A percentile compares a stretch with the other conserved stretches of the same genome.
These are phyloP conservation scores for Philopotamus ludificatus DNA, from an alignment of 1,140 invertebrate species.

Conservation along the genomic window DNA sequence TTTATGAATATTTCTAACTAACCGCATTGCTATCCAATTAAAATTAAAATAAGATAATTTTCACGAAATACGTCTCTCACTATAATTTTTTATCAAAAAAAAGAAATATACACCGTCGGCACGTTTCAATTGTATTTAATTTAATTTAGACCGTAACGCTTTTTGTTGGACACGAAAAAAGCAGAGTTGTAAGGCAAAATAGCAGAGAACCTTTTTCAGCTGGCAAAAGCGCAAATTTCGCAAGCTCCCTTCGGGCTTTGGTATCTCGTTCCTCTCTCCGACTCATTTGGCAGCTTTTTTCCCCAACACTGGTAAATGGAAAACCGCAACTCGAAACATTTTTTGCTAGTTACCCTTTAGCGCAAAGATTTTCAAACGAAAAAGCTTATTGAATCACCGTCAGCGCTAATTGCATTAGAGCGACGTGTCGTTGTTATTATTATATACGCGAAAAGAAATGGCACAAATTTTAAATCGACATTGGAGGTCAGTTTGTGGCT, in stretches of 20 bases:
- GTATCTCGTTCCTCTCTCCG: constrained; percentile 25
- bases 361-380: constrained; percentile 40
- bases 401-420: constrained; percentile 42
- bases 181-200: constrained; percentile 27
- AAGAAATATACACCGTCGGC: too few relatives aligned
- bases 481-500: too few relatives aligned
- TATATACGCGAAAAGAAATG: too few relatives aligned
- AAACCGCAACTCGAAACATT: constrained; percentile 38
- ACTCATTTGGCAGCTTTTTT: constrained; percentile 29
- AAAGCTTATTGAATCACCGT: constrained; percentile 49
- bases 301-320: constrained; percentile 9
- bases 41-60: too few relatives aligned
- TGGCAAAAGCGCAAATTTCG: constrained; percentile 18
- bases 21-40: too few relatives aligned
- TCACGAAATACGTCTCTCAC: too few relatives aligned
- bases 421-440: constrained; percentile 1
- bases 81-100: too few relatives aligned
- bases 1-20: too few relatives aligned
- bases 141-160: too few relatives aligned
- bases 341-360: constrained; percentile 31
- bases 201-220: constrained; percentile 16
- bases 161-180: too few relatives aligned
- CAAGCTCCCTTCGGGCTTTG: constrained; percentile 27
- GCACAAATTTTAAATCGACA: too few relatives aligned
- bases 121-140: too few relatives aligned